Evolutionary conservation across 2,113 vertebrate species (phyloP), one percentile per base, ranked within the genome.

Genomic region (Proteles cristata): DNA sequence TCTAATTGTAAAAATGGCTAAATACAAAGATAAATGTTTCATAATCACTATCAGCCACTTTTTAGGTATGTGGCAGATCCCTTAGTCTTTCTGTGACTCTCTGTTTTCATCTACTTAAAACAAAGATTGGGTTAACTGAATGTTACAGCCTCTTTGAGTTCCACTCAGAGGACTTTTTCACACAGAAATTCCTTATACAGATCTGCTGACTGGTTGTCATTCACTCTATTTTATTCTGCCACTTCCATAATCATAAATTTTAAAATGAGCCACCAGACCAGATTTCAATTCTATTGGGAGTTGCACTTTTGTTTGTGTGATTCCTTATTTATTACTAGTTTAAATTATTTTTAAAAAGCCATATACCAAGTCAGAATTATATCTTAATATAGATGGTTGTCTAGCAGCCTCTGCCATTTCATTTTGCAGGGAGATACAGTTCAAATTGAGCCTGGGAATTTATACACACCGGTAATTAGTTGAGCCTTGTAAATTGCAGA

Each of bases 401-500:
- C 35, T 69, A 55, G 28, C 43, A 82, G 28, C 14, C 31, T 71
- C 43, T 71, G 58, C 4, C 17, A 83, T 58, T 97, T 86, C 21
- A 63, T 50, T 90, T 55, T 97, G 35, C 48, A 76, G 89, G 82
- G 93, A 93, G 55, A 43, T 48, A 26, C 33, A 77, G 15, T 35
- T 14, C 4, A 71, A 88, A 82, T 25, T 31, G 16, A 53, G 19
- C n/a, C 93, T 93, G 53, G n/a, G 65, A 43, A 92, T 90, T 23
- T 61, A 55, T 86, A 88, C 23, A 58, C 2, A 45, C 14, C 61
- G 25, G 43, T 90, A 97, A 92, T 90, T 97, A 90, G 88, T 89
- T 79, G 26, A 93, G 15, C 14, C 71, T 97, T 96, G 39, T 94
- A 92, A 97, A 94, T 80, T 96, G 28, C 25, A 68, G 90, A 7